A percentile compares a stretch with the other conserved stretches of the same genome.
phyloP scores from a whole-genome alignment of 2,113 vertebrate genomes.

The Gavia stellata region DNA sequence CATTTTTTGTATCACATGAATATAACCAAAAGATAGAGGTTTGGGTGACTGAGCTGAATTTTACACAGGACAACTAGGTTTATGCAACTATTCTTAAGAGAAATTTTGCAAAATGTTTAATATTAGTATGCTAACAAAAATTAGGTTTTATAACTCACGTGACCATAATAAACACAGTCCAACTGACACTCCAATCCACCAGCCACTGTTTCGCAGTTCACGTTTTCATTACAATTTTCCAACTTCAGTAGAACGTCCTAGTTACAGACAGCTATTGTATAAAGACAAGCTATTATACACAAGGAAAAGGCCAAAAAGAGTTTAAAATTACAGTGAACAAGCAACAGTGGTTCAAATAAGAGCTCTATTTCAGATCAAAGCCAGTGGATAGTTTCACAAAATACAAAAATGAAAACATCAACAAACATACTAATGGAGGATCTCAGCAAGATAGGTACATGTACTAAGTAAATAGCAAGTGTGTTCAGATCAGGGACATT shows the following conservation, averaged over 20 bases:
- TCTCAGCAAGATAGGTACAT: background rate
- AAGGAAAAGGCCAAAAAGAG: background rate
- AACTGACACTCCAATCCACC: background rate
- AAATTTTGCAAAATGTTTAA: background rate
- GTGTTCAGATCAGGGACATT: background rate
- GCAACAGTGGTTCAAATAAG: background rate
- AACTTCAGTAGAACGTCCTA: background rate
- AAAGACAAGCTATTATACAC: background rate
- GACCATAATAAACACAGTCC: background rate
- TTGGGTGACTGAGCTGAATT: background rate
- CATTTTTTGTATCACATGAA: background rate
- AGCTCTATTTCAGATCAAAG: background rate
- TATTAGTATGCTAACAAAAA: background rate
- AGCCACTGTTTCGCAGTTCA: background rate
- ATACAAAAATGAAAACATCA: background rate
- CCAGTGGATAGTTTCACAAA: background rate
- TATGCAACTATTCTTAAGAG: background rate
- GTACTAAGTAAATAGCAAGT: background rate
- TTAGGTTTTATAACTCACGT: background rate
- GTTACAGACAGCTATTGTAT: background rate
- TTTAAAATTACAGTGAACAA: background rate
- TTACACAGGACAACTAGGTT: background rate
- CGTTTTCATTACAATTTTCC: background rate
- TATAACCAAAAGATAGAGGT: background rate
- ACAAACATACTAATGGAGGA: background rate